A percentile compares a stretch with the other conserved stretches of the same genome.
phyloP scores from a whole-genome alignment of 1,140 invertebrate genomes.

The Trachelipus rathkii region DNA sequence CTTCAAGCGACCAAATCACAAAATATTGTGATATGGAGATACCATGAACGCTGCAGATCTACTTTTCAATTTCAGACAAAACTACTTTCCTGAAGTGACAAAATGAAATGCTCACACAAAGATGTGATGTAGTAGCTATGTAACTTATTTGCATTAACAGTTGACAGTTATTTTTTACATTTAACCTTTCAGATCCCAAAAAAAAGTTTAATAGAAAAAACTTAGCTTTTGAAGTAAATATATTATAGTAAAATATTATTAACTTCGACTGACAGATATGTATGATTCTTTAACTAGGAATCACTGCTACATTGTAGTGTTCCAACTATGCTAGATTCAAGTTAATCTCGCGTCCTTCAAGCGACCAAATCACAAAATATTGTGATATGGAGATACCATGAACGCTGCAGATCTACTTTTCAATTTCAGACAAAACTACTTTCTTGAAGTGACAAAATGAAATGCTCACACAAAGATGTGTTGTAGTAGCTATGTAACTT shows the following conservation, averaged over 20 bases:
- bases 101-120: neutral
- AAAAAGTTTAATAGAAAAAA: too few species aligned
- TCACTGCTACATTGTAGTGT: neutral
- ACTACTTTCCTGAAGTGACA: neutral
- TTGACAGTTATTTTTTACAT: constrained; percentile 2
- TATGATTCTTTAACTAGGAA: neutral
- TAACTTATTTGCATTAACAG: constrained; percentile 37
- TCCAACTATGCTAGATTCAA: neutral
- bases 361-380: neutral
- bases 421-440: constrained; percentile 3
- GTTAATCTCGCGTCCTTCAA: neutral
- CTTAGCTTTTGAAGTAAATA: too few species aligned
- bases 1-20: neutral
- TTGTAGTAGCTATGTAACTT: constrained; percentile 11
- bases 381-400: neutral
- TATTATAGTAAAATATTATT: too few species aligned
- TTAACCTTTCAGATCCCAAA: too few species aligned
- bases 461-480: neutral
- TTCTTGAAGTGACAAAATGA: neutral
- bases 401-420: neutral
- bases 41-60: neutral
- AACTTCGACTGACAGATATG: neutral
- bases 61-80: neutral
- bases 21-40: neutral
- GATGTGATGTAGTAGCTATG: neutral